Evolutionary conservation across 2,888 invertebrate species (phyloP), one percentile per base, ranked within the genome.

Genomic region (Trachelus troglodyta): DNA sequence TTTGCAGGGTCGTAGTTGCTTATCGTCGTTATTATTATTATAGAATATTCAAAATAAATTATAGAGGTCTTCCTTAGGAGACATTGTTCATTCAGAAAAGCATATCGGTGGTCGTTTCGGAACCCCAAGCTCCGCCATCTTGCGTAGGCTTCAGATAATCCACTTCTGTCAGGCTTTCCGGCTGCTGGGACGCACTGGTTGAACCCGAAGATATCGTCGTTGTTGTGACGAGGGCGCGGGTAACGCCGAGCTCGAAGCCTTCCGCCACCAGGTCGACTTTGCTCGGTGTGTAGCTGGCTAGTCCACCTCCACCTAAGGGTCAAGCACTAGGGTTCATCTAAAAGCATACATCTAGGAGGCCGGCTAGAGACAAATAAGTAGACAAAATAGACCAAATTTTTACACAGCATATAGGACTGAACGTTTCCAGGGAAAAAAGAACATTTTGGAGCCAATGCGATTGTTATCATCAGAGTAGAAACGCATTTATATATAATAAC

Each of bases 251-350:
- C 92, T 96, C 95, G 93, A 97, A 97, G 81, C 94, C 93, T 84
- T 94, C 93, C 87, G 92, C 94, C 85, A 93, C 93, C 84, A 93
- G 94, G 83, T 93, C 92, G 77, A 94, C 94, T 93, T 96, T 96
- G 93, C 96, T 94, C 80, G 97, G 97, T 87, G 96, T 97, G 93
- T 97, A 97, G 89, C 95, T 96, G 83, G 96, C 94, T 91, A 97
- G 93, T 75, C 90, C 90, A 77, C 91, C 88, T 74, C 89, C 90
- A 82, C 89, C 91, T 91, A 81, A 34, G 74, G 79, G 80, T 82
- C 74, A 81, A 83, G 79, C 81, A 73, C 79, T 80, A 84, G 81
- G 82, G 80, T 81, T 83, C 77, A 83, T 79, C 81, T 79, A 69
- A 78, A 56, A 56, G 56, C 56, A 56, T 56, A 56, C 23, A 23